A percentile compares a stretch with the other conserved stretches of the same genome.
These are phyloP conservation scores for Cremastinae sp. DNA, from an alignment of 2,888 invertebrate genomes.

Conservation along the genomic window DNA sequence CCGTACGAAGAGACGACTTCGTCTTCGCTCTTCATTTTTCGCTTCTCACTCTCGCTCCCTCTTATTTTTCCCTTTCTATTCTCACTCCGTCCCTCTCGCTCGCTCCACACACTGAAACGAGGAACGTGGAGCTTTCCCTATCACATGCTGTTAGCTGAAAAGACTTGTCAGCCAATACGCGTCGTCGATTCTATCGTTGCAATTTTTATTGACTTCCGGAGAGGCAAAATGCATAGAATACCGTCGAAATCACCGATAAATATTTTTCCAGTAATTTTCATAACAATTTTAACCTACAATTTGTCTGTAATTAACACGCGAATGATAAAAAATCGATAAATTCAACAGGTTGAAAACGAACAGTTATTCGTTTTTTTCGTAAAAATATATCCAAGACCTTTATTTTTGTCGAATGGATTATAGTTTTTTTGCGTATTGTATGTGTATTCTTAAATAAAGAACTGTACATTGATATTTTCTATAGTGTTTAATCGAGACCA, in stretches of 20 bases:
- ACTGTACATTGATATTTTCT: constrained; percentile 20
- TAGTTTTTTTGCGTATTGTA: background rate
- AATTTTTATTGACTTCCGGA: too few relatives aligned
- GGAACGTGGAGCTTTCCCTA: background rate
- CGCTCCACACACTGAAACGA: background rate
- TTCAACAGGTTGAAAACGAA: background rate
- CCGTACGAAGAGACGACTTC: constrained; percentile 1
- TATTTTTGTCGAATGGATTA: too few relatives aligned
- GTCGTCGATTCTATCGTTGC: background rate
- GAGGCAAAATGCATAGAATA: too few relatives aligned
- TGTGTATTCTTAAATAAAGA: background rate
- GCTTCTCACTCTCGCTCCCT: constrained; percentile 13
- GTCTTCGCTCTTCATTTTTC: background rate
- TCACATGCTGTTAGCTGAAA: background rate
- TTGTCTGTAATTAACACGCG: too few relatives aligned
- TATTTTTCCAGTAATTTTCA: too few relatives aligned
- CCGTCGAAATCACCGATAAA: too few relatives aligned
- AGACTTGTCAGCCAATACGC: background rate
- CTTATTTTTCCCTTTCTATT: background rate
- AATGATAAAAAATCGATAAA: too few relatives aligned
- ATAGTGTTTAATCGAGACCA: constrained; percentile 51
- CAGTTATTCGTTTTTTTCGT: constrained; percentile 5
- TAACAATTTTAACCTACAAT: too few relatives aligned
- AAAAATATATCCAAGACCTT: too few relatives aligned
- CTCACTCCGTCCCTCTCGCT: background rate